Evolutionary conservation across 2,797 vertebrate species (phyloP).

Genomic region (Denticeps clupeoides): DNA sequence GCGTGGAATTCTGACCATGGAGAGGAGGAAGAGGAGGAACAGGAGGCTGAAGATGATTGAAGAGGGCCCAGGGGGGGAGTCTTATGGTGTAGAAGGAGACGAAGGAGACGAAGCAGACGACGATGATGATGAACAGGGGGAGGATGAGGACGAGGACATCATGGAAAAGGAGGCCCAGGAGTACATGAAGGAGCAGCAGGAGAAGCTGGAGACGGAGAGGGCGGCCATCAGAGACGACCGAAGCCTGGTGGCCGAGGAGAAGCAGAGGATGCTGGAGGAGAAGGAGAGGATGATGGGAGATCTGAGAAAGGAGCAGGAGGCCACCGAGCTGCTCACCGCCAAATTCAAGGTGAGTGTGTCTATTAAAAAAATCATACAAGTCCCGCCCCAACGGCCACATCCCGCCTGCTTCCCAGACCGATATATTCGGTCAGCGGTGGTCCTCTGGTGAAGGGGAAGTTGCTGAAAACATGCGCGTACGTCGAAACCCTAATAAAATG

Average conservation of each 20-base stretch:
- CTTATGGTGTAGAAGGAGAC: conserved; percentile 34
- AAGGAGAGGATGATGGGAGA: conserved; percentile 94
- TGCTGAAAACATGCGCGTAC: too few species aligned
- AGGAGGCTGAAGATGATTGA: conserved; percentile 66
- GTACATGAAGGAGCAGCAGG: conserved; percentile 79
- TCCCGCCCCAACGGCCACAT: not conserved
- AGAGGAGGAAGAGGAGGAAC: conserved; percentile 55
- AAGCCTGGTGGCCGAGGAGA: conserved; percentile 82
- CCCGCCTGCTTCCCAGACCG: too few species aligned
- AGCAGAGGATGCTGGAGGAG: conserved; percentile 85
- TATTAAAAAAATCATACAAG: not conserved
- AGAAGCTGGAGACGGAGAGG: conserved; percentile 83
- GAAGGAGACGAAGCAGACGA: conserved; percentile 52
- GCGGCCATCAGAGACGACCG: conserved; percentile 84
- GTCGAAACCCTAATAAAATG: too few species aligned
- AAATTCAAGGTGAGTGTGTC: conserved; percentile 78
- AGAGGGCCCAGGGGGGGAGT: conserved; percentile 37
- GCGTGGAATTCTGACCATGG: conserved; percentile 16
- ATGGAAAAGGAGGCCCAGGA: conserved; percentile 74
- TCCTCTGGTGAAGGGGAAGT: too few species aligned
- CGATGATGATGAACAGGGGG: conserved; percentile 42
- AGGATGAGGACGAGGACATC: conserved; percentile 60
- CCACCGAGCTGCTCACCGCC: conserved; percentile 79
- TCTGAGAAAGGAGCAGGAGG: conserved; percentile 82
- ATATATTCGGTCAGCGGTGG: too few species aligned